These are phyloP conservation scores for Hirtodrosophila alboralis DNA, from an alignment of 2,888 invertebrate genomes.

Conservation along the genomic window DNA sequence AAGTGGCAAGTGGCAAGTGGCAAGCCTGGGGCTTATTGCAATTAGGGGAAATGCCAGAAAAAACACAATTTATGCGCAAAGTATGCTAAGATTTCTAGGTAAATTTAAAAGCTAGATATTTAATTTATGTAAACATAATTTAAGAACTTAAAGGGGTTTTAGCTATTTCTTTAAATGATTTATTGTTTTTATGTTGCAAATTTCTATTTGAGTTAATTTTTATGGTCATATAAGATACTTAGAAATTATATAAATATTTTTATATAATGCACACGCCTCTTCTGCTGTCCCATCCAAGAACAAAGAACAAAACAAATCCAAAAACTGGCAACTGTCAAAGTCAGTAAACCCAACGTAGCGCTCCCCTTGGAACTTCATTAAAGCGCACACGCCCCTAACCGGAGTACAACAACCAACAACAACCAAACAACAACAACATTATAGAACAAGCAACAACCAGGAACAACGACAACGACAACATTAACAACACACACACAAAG, in stretches of 20 bases:
- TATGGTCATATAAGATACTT: neutral
- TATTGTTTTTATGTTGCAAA: neutral
- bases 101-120: neutral
- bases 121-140: too few relatives aligned
- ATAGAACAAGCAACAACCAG: constrained; percentile 16
- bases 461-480: constrained; percentile 7
- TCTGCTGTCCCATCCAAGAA: constrained; percentile 18
- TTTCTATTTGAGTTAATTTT: neutral
- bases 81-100: constrained; percentile 47
- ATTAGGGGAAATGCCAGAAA: too few relatives aligned
- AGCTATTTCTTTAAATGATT: neutral
- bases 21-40: too few relatives aligned
- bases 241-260: constrained; percentile 48
- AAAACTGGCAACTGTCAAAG: constrained; percentile 66
- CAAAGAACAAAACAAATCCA: constrained; percentile 33
- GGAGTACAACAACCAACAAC: too few relatives aligned
- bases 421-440: constrained; percentile 15
- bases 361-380: constrained; percentile 62
- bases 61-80: too few relatives aligned
- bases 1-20: too few relatives aligned
- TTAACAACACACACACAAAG: constrained; percentile 23
- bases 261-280: constrained; percentile 28
- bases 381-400: constrained; percentile 53
- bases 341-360: constrained; percentile 40
- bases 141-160: neutral